Percentiles rank a stretch among this genome's conserved stretches.
phyloP scores from a whole-genome alignment of 2,888 invertebrate species.

The Drymonia ruficornis region DNA sequence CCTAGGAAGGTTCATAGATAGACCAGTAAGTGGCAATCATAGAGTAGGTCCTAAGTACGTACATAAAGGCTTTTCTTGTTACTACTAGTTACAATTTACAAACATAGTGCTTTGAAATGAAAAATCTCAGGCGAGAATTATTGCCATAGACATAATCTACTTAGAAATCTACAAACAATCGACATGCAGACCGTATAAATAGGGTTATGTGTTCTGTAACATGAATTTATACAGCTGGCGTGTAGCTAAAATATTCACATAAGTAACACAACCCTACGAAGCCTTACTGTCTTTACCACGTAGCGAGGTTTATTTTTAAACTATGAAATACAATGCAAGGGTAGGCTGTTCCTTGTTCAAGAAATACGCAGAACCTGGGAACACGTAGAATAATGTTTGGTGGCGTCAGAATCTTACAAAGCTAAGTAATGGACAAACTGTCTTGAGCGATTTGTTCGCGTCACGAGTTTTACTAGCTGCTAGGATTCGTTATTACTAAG shows the following conservation, averaged over 20 bases:
- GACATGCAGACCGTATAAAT: background rate
- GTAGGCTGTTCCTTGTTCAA: slow-evolving; percentile 22
- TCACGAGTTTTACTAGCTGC: too few relatives aligned
- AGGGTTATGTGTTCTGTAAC: background rate
- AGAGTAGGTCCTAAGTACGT: too few relatives aligned
- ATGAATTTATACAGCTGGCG: background rate
- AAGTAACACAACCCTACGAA: slow-evolving; percentile 26
- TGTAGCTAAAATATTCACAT: background rate
- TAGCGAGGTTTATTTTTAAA: slow-evolving; percentile 31
- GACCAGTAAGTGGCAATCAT: too few relatives aligned
- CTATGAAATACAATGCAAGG: slow-evolving; percentile 15
- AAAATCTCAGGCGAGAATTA: background rate
- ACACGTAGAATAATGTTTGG: slow-evolving; percentile 24
- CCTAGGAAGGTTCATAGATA: too few relatives aligned
- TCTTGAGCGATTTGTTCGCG: background rate
- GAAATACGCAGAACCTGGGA: slow-evolving; percentile 14
- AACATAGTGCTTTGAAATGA: background rate
- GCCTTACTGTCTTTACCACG: slow-evolving; percentile 29
- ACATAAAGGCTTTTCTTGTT: too few relatives aligned
- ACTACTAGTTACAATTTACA: background rate
- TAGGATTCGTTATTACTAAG: too few relatives aligned
- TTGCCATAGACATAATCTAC: background rate
- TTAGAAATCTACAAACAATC: background rate
- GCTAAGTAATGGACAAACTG: background rate
- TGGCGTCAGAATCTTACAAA: slow-evolving; percentile 30